Conservation (phyloP, 2,797 vertebrate species). For the Eidolon dupreanum region DNA sequence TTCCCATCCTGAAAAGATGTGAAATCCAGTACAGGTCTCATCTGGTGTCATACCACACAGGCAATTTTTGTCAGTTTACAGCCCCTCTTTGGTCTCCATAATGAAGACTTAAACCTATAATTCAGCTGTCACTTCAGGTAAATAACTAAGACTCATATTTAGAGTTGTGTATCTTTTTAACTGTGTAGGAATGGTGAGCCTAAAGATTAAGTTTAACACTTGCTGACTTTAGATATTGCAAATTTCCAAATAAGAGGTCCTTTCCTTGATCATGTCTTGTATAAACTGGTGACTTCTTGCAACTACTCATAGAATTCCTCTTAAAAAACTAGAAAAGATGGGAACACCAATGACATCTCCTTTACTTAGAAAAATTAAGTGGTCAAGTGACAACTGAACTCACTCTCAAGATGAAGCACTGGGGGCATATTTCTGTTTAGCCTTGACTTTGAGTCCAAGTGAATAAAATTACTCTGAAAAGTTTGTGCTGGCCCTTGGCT, state of each 20-base stretch:
- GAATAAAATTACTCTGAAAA: slow-evolving; percentile 48
- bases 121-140: neutral
- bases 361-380: slow-evolving; percentile 26
- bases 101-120: neutral
- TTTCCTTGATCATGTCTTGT: neutral
- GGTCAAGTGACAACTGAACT: neutral
- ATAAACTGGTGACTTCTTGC: neutral
- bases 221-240: neutral
- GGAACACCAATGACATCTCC: neutral
- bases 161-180: neutral
- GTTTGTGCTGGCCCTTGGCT: neutral
- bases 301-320: neutral
- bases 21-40: neutral
- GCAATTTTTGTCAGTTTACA: neutral
- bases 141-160: neutral
- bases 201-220: neutral
- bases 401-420: neutral
- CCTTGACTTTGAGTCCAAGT: neutral
- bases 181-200: neutral
- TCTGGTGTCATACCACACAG: neutral
- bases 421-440: neutral
- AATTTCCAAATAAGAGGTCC: neutral
- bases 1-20: neutral
- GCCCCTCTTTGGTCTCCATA: neutral
- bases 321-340: neutral